Conservation (phyloP, 2,113 vertebrate genomes). For the Aleadryas rufinucha region DNA sequence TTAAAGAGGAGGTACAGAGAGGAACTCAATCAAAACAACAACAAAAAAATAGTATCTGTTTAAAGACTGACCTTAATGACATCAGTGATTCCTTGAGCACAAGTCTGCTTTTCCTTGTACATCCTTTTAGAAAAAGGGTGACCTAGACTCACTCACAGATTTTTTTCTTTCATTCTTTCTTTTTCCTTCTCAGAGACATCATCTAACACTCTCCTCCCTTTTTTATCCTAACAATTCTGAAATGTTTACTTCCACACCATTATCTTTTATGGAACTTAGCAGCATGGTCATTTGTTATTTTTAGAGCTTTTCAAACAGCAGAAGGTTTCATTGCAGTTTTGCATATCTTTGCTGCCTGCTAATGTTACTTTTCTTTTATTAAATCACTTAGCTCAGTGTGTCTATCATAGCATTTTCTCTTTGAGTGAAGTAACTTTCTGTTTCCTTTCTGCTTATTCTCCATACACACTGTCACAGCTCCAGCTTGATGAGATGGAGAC, state of each 20-base stretch:
- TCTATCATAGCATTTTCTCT: neutral
- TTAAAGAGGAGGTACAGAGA: neutral
- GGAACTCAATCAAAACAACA: neutral
- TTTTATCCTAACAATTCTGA: constrained; percentile 11
- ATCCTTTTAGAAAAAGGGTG: neutral
- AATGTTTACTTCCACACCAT: constrained; percentile 34
- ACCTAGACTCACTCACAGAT: neutral
- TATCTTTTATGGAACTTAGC: constrained; percentile 36
- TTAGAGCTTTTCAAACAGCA: constrained; percentile 40
- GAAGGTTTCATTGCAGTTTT: constrained; percentile 22
- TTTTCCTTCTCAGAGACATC: neutral
- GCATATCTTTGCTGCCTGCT: constrained; percentile 15
- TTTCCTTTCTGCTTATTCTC: constrained; percentile 13
- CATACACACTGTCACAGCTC: neutral
- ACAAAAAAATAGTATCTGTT: neutral
- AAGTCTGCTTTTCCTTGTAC: neutral
- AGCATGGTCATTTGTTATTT: constrained; percentile 35
- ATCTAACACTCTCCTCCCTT: neutral
- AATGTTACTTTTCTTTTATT: neutral
- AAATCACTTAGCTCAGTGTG: neutral
- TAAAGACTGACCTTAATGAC: neutral
- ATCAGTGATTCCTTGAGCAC: neutral
- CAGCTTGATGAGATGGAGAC: neutral
- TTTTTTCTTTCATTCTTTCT: neutral
- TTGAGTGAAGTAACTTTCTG: neutral